Conservation (phyloP, 2,113 vertebrate genomes). For the Dinomys branickii region DNA sequence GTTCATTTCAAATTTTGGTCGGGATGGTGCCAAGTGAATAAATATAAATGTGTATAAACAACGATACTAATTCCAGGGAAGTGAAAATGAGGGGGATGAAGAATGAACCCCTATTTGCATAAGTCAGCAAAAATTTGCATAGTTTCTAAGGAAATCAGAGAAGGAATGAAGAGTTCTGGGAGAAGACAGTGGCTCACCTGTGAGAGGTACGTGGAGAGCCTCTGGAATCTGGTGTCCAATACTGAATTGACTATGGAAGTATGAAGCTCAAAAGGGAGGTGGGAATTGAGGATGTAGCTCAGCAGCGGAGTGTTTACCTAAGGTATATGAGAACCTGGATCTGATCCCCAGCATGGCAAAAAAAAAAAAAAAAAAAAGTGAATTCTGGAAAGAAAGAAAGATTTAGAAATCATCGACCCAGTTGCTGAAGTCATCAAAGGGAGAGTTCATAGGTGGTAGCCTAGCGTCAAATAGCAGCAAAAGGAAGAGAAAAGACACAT, state of each 20-base stretch:
- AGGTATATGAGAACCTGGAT: background rate
- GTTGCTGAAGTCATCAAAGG: slow-evolving; percentile 12
- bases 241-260: background rate
- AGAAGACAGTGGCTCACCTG: background rate
- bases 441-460: background rate
- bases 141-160: background rate
- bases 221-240: slow-evolving; percentile 5
- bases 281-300: too few species aligned
- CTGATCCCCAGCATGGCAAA: background rate
- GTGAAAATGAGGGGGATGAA: background rate
- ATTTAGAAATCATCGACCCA: background rate
- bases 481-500: slow-evolving; percentile 4
- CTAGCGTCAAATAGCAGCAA: background rate
- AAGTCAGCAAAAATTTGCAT: background rate
- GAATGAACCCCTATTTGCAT: background rate
- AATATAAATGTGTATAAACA: background rate
- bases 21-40: background rate
- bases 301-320: background rate
- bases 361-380: background rate
- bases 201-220: background rate
- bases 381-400: slow-evolving; percentile 34
- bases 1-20: background rate
- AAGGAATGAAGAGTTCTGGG: background rate
- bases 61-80: background rate
- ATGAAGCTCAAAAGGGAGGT: background rate